Base-by-base conservation (phyloP, 2,888 invertebrate species). In the Lapara coniferarum region DNA sequence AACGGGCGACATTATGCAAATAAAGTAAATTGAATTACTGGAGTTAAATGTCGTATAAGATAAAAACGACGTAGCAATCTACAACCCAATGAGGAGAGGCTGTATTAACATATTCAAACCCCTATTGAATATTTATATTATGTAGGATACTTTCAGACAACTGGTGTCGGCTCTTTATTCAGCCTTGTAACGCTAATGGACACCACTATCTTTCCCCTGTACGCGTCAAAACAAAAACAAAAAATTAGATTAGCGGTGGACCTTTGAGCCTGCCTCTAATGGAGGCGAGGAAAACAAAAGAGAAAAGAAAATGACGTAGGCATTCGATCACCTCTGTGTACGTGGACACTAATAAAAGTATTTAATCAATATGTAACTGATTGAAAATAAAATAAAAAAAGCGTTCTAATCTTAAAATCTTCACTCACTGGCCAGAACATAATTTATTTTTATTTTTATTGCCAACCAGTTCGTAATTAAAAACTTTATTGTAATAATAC, bases 31-130 rank as follows among this genome's bases (percentile, higher is more conserved):
- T 93, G 93, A 93, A 93, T 93, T 92, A 93, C 93, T 86, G 88
- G 92, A 93, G 93, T 93, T 93, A 93, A 93, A 93, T 93, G 93
- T 93, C 89, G 91, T 90, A 92, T 93, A 90, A 93, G 93, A 93
- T 93, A 93, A 93, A 93, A 93, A 93, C 93, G 93, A 93, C 89
- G 85, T 85, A 81, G 91, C 91, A 89, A 93, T 93, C 93, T 93
- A 92, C 92, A 91, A 92, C 84, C 92, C 92, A 92, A 93, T 92
- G 93, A 91, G 92, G 86, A 92, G 89, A 88, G 87, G 81, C 79
- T 81, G 85, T 87, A 93, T 93, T 93, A 90, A 91, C 93, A 93
- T 93, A 93, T 92, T 92, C 90, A 91, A 88, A 87, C 85, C 87
- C 86, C 89, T 90, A 92, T 92, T 93, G 93, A 93, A 93, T 93